Evolutionary conservation across 2,888 invertebrate species (phyloP).

Genomic region (Diarsia dahlii): DNA sequence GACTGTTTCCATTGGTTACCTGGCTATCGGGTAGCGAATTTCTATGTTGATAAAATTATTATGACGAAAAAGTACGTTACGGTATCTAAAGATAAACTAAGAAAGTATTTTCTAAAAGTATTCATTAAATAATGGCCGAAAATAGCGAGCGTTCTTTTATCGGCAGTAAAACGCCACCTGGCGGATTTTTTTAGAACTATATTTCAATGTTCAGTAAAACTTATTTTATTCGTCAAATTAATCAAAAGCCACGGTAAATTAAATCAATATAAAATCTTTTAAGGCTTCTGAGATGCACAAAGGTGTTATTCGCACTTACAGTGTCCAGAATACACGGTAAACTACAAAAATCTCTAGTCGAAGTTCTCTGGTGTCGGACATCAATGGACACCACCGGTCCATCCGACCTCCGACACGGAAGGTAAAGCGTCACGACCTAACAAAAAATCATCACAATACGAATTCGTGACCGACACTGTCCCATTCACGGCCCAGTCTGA

Average conservation of each 20-base stretch:
- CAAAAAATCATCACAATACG: slow-evolving; percentile 83
- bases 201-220: background rate
- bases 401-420: slow-evolving; percentile 87
- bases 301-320: background rate
- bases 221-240: too few species aligned
- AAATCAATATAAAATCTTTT: background rate
- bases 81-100: background rate
- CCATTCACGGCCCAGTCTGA: slow-evolving; percentile 83
- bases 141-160: background rate
- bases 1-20: slow-evolving; percentile 72
- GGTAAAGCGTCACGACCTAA: slow-evolving; percentile 76
- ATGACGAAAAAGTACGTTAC: background rate
- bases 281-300: background rate
- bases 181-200: slow-evolving; percentile 25
- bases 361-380: slow-evolving; percentile 24
- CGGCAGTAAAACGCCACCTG: slow-evolving; percentile 24
- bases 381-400: slow-evolving; percentile 73
- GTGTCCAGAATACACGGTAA: background rate
- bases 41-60: background rate
- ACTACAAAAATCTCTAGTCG: background rate
- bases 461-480: slow-evolving; percentile 79
- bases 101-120: background rate
- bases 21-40: background rate
- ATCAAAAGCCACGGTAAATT: background rate
- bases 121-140: background rate